These are phyloP conservation scores for Eufriesea mexicana DNA, from an alignment of 1,140 invertebrate species.

Conservation along the genomic window DNA sequence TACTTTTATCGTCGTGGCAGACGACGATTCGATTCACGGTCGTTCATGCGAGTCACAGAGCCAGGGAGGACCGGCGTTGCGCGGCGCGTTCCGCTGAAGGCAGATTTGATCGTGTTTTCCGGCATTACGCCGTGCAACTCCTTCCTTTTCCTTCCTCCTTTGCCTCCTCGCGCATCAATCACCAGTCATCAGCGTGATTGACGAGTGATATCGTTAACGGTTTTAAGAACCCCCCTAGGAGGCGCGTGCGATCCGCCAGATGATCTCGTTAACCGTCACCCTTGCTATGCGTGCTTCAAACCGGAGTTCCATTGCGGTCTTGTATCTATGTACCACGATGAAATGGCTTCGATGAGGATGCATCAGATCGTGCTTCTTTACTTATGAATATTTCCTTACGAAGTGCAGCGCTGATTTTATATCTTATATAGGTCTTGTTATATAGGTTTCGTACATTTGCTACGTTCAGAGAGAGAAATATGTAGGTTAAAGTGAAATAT, in stretches of 20 bases:
- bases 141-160: conserved; percentile 51
- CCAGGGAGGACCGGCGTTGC: conserved; percentile 43
- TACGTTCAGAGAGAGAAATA: no score
- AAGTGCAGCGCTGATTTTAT: no score
- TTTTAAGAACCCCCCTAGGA: conserved; percentile 65
- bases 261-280: conserved; percentile 76
- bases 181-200: conserved; percentile 78
- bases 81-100: conserved; percentile 58
- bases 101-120: conserved; percentile 73
- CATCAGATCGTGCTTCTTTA: no score
- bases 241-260: conserved; percentile 75
- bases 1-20: conserved; percentile 66
- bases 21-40: conserved; percentile 71
- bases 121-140: conserved; percentile 72
- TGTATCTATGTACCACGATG: not conserved
- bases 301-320: not conserved
- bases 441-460: no score
- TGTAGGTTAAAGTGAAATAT: no score
- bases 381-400: no score
- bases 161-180: conserved; percentile 65
- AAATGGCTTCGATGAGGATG: not conserved
- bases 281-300: conserved; percentile 30
- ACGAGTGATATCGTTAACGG: conserved; percentile 81
- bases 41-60: conserved; percentile 69
- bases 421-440: no score